A percentile compares a stretch with the other conserved stretches of the same genome.
These are phyloP conservation scores for Adineta ricciae DNA, from an alignment of 2,888 invertebrate species.

Conservation along the genomic window DNA sequence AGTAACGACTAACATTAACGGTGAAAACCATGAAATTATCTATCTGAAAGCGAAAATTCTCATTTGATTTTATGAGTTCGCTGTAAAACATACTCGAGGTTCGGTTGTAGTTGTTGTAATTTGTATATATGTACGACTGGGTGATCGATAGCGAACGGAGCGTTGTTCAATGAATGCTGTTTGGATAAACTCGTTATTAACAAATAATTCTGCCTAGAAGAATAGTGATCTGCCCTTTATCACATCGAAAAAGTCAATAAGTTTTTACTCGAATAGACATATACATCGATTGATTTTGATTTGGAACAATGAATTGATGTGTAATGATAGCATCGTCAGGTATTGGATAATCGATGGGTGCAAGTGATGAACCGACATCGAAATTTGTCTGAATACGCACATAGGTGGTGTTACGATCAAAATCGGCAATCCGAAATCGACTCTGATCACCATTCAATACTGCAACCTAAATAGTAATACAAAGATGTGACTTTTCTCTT, in stretches of 20 bases:
- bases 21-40: slow-evolving; percentile 89
- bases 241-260: neutral
- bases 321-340: neutral
- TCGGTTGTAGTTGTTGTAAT: slow-evolving; percentile 71
- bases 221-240: neutral
- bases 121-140: slow-evolving; percentile 59
- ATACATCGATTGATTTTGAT: neutral
- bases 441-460: slow-evolving; percentile 4
- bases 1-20: slow-evolving; percentile 71
- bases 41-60: neutral
- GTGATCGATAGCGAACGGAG: slow-evolving; percentile 31
- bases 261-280: slow-evolving; percentile 12
- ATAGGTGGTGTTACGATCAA: neutral
- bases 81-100: slow-evolving; percentile 59
- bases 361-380: neutral
- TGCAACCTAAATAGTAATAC: neutral
- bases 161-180: slow-evolving; percentile 19
- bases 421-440: neutral
- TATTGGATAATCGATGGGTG: neutral
- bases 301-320: neutral
- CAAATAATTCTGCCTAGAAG: slow-evolving; percentile 8
- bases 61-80: too few relatives aligned
- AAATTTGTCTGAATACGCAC: neutral
- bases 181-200: neutral
- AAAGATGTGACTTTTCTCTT: too few relatives aligned